phyloP scores from a whole-genome alignment of 2,888 invertebrate genomes.

The Drosophila ustulata region DNA sequence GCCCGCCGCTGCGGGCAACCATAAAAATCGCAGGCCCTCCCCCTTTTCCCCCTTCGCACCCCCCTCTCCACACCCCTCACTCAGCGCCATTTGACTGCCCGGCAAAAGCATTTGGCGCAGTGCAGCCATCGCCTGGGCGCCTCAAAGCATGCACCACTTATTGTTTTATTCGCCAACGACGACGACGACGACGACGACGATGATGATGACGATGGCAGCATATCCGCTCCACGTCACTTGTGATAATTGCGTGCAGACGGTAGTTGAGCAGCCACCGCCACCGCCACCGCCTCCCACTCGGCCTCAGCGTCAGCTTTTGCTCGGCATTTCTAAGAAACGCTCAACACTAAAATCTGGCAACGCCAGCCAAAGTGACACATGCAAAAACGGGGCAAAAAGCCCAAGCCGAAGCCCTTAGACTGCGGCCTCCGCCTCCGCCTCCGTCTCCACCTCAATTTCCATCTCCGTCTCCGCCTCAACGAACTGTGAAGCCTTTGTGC shows the following conservation, averaged over 20 bases:
- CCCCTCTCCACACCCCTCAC: slow-evolving; percentile 5
- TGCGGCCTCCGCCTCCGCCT: slow-evolving; percentile 24
- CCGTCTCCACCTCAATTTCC: too few relatives aligned
- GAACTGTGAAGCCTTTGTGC: slow-evolving; percentile 75
- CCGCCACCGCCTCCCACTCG: slow-evolving; percentile 2
- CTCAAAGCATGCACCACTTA: slow-evolving; percentile 79
- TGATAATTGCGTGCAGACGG: slow-evolving; percentile 78
- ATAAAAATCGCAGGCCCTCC: slow-evolving; percentile 60
- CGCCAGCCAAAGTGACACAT: slow-evolving; percentile 54
- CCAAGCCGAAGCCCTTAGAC: slow-evolving; percentile 50
- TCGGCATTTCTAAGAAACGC: slow-evolving; percentile 66
- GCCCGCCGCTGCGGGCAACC: slow-evolving; percentile 75
- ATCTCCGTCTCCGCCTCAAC: slow-evolving; percentile 31
- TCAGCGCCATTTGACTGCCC: slow-evolving; percentile 60
- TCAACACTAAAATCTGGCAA: slow-evolving; percentile 62
- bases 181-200: slow-evolving; percentile 31
- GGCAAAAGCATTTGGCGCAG: slow-evolving; percentile 67
- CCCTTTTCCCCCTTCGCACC: not conserved
- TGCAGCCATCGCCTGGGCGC: slow-evolving; percentile 51
- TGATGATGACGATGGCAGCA: slow-evolving; percentile 61
- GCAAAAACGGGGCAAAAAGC: slow-evolving; percentile 38
- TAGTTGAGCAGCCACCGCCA: slow-evolving; percentile 28
- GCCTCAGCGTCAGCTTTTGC: not conserved
- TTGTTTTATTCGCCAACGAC: slow-evolving; percentile 73
- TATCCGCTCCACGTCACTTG: slow-evolving; percentile 81